A percentile compares a stretch with the other conserved stretches of the same genome.
Conservation (phyloP, 2,888 invertebrate species). For the Acleris holmiana region DNA sequence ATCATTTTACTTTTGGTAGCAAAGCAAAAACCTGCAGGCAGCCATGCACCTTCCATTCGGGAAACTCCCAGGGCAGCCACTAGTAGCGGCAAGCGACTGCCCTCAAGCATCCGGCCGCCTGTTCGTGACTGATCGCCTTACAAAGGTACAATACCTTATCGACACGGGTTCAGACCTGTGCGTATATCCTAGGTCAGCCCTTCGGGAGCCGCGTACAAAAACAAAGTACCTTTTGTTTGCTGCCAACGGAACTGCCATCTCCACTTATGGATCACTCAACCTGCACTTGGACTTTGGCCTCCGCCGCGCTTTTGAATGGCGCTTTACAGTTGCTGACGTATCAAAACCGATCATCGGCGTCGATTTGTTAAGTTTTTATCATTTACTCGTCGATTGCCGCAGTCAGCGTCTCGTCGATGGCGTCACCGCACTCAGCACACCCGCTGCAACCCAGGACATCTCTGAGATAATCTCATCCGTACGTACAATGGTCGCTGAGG, state of each 20-base stretch:
- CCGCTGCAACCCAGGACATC: background rate
- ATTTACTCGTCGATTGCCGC: conserved; percentile 44
- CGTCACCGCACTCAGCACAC: conserved; percentile 1
- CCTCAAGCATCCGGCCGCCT: too few species aligned
- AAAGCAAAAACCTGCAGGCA: too few species aligned
- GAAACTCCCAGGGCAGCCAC: too few species aligned
- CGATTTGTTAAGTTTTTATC: conserved; percentile 47
- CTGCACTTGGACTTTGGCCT: background rate
- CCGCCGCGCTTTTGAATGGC: conserved; percentile 17
- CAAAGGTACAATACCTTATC: too few species aligned
- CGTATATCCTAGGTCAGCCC: too few species aligned
- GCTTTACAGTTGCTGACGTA: conserved; percentile 26
- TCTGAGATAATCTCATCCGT: background rate
- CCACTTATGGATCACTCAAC: background rate
- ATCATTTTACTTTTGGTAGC: too few species aligned
- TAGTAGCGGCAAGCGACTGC: too few species aligned
- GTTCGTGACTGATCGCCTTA: too few species aligned
- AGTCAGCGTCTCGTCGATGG: conserved; percentile 28
- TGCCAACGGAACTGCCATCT: background rate
- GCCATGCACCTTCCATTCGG: too few species aligned
- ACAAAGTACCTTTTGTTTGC: background rate
- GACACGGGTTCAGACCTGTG: too few species aligned
- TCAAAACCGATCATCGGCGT: conserved; percentile 50
- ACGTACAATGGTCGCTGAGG: background rate
- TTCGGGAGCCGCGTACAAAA: too few species aligned